Base-by-base conservation (phyloP, 2,113 vertebrate species). In the Tragulus kanchil region DNA sequence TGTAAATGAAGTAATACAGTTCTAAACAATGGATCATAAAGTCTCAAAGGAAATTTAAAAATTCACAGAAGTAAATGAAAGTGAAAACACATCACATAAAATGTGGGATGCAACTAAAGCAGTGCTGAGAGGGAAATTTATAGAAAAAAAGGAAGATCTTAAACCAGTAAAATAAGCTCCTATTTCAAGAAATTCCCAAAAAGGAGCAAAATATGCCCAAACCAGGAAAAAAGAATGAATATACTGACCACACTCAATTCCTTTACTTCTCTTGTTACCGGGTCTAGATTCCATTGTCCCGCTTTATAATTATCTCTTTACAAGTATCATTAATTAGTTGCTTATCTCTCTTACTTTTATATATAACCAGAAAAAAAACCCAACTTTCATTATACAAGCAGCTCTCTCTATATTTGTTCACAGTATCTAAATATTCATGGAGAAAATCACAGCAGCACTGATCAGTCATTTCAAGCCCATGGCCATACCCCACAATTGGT, bases 1-100 rank as follows among this genome's bases (percentile, higher is more conserved):
- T 78, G 45, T n/a, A 83, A 92, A 78, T 77, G 36, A 62, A 91
- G 65, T 25, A 75, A 62, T 5, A 77, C 5, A 89, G 5, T 84
- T 84, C 6, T 89, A 59, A 93, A 84, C 31, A 93, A 84, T 25
- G 17, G 45, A 52, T 85, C 61, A 85, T 77, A 90, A 77, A 85
- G 8, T 62, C 48, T 54, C 71, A 48, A 93, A 78, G 54, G 48
- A 81, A 90, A 90, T 50, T 65, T 31, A 21, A 90, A 90, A 81
- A 90, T 81, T 64, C 14, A 52, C 26, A 90, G 8, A 81, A 90
- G 16, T 11, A 75, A 86, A 86, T 82, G 12, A 75, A 73, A 96
- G 52, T n/a, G 25, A 81, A 90, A 90, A 65, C 26, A 64, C 0
- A 11, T 2, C 67, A 10, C 59, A 61, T 61, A 65, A 90, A 64